A percentile compares a stretch with the other conserved stretches of the same genome.
Evolutionary conservation across 2,113 vertebrate species (phyloP).

Genomic region (Noturus placidus): DNA sequence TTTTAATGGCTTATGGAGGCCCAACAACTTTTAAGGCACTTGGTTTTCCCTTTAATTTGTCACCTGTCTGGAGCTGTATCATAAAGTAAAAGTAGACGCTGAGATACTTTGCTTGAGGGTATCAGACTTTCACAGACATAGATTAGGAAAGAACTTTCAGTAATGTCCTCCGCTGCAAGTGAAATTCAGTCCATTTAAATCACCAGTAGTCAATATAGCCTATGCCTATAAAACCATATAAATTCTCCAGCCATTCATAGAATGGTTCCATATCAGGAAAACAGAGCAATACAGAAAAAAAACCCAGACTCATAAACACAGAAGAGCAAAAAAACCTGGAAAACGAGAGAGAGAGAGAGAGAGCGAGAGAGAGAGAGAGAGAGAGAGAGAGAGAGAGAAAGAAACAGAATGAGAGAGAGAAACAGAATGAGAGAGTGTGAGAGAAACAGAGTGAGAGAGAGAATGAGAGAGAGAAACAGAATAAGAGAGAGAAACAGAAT

Average conservation of each 20-base stretch:
- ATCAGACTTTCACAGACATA: background rate
- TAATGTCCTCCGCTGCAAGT: background rate
- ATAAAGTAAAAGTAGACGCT: background rate
- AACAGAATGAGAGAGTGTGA: background rate
- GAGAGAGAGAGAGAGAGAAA: too few relatives aligned
- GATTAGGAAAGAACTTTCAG: background rate
- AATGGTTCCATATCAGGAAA: background rate
- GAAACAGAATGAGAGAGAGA: too few relatives aligned
- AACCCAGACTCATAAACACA: background rate
- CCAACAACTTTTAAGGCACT: background rate
- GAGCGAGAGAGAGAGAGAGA: too few relatives aligned
- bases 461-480: background rate
- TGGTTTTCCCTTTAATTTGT: constrained; percentile 14
- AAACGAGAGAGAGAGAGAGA: background rate
- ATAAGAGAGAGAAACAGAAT: too few relatives aligned
- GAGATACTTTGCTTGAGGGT: background rate
- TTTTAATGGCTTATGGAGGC: background rate
- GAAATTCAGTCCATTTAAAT: background rate
- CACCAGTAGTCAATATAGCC: background rate
- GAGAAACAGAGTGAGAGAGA: too few relatives aligned
- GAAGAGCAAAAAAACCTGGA: background rate
- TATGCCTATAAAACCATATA: background rate
- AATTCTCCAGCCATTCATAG: background rate
- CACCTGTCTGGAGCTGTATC: constrained; percentile 4
- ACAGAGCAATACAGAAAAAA: background rate